Percentiles rank a stretch among this genome's conserved stretches.
Conservation (phyloP, 2,888 invertebrate genomes). For the Folsomia candida region DNA sequence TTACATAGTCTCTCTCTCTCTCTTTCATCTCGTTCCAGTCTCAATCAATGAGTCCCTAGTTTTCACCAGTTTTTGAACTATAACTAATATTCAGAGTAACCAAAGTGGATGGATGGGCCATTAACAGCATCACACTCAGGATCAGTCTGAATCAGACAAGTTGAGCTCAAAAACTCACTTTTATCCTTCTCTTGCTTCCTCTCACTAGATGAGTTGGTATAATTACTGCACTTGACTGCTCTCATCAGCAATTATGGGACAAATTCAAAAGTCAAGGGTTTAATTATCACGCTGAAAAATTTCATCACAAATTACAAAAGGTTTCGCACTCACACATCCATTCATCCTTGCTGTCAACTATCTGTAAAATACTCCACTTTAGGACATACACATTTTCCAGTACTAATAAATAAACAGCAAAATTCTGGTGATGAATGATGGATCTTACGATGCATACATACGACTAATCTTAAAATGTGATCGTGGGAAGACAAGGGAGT, state of each 20-base stretch:
- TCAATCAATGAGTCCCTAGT: neutral
- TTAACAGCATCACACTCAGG: neutral
- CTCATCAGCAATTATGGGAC: conserved; percentile 8
- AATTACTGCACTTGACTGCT: conserved; percentile 13
- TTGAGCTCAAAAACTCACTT: neutral
- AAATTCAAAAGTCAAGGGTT: conserved; percentile 11
- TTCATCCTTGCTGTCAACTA: too few species aligned
- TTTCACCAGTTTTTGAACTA: neutral
- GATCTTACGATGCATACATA: too few species aligned
- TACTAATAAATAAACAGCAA: neutral
- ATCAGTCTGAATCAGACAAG: conserved; percentile 6
- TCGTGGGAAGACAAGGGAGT: conserved; percentile 3
- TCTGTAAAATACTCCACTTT: too few species aligned
- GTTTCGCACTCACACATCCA: too few species aligned
- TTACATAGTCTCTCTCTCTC: neutral
- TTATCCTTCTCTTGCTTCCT: neutral
- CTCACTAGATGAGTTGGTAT: conserved; percentile 1
- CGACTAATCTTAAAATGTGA: neutral
- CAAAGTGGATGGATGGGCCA: neutral
- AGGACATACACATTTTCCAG: neutral
- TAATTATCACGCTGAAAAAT: conserved; percentile 7
- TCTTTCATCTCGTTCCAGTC: conserved; percentile 20
- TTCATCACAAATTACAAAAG: too few species aligned
- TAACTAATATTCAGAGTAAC: neutral
- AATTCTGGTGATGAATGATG: neutral